These are phyloP conservation scores for Speoplatyrhinus poulsoni DNA, from an alignment of 2,113 vertebrate species.

Conservation along the genomic window DNA sequence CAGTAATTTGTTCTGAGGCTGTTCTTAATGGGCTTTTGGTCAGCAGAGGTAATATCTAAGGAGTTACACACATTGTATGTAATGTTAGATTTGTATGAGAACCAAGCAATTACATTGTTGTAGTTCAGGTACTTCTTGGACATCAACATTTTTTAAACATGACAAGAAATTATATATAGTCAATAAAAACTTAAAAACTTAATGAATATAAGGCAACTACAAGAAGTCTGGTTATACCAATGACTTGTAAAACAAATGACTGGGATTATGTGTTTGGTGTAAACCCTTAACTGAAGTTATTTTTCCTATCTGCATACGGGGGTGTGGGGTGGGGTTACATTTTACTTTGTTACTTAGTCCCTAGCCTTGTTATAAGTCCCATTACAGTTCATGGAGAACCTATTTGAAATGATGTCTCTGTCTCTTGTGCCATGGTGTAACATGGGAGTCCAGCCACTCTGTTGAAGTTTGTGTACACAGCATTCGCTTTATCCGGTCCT, in stretches of 20 bases:
- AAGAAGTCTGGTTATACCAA: background rate
- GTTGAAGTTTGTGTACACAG: slow-evolving; percentile 11
- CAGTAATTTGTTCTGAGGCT: too few relatives aligned
- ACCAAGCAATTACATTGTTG: too few relatives aligned
- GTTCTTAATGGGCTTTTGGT: too few relatives aligned
- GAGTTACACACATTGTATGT: too few relatives aligned
- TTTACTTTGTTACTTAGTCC: background rate
- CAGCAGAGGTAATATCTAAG: too few relatives aligned
- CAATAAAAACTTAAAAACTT: too few relatives aligned
- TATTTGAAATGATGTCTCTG: background rate
- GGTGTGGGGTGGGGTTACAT: background rate
- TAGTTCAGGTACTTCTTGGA: too few relatives aligned
- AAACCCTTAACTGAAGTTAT: background rate
- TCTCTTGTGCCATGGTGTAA: background rate
- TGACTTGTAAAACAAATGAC: background rate
- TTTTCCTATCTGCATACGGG: background rate
- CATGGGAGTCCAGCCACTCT: background rate
- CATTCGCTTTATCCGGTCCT: slow-evolving; percentile 11
- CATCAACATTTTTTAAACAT: too few relatives aligned
- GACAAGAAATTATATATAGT: too few relatives aligned
- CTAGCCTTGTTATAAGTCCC: background rate
- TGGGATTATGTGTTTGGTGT: background rate
- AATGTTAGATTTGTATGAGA: too few relatives aligned
- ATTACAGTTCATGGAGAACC: background rate
- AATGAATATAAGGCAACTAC: too few relatives aligned